A percentile compares a stretch with the other conserved stretches of the same genome.
These are phyloP conservation scores for Unio pictorum DNA, from an alignment of 2,888 invertebrate species.

Conservation along the genomic window DNA sequence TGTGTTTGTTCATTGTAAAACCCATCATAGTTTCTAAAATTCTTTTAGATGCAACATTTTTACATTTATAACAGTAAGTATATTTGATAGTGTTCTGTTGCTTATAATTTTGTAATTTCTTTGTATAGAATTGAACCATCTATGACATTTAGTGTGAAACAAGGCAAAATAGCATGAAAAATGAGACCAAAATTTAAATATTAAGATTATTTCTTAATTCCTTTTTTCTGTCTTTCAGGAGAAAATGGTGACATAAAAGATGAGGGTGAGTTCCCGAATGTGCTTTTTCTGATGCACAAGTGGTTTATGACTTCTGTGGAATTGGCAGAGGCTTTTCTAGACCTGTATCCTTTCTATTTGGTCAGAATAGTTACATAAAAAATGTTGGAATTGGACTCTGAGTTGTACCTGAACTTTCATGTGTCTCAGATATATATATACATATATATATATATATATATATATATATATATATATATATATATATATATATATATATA, in stretches of 20 bases:
- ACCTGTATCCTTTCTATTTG: slow-evolving; percentile 66
- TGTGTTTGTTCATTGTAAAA: no score
- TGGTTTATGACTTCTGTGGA: slow-evolving; percentile 72
- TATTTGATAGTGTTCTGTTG: no score
- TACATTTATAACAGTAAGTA: no score
- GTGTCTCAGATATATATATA: neutral
- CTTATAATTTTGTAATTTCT: no score
- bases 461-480: no score
- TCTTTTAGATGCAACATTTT: no score
- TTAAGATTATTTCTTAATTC: neutral
- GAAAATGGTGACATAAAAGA: slow-evolving; percentile 60
- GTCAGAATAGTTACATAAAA: neutral
- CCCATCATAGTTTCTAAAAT: no score
- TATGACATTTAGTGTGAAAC: no score
- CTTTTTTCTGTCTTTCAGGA: slow-evolving; percentile 50
- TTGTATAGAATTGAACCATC: no score
- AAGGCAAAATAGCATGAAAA: no score
- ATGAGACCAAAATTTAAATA: neutral
- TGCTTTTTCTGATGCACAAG: slow-evolving; percentile 73
- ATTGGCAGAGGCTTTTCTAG: slow-evolving; percentile 69
- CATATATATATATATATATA: no score
- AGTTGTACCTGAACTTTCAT: neutral
- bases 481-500: no score
- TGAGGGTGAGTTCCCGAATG: slow-evolving; percentile 68
- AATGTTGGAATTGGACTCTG: neutral